Conservation (phyloP, 2,888 invertebrate species). For the Andrena bicolor region DNA sequence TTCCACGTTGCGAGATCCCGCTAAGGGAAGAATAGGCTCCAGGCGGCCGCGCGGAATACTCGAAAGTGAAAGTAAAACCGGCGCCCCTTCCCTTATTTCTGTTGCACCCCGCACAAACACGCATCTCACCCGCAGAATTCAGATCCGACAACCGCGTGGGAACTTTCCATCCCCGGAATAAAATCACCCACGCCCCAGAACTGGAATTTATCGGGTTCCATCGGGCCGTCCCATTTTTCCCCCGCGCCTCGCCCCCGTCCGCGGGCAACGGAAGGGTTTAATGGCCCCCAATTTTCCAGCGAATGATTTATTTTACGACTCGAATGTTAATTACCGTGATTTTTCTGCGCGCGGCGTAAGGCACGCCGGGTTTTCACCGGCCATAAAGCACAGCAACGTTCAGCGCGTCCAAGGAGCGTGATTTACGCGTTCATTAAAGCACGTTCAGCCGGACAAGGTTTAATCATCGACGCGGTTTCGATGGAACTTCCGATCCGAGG, state of each 20-base stretch:
- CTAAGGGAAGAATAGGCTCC: not conserved
- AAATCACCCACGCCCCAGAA: not conserved
- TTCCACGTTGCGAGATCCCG: not conserved
- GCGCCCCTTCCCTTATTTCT: too few relatives aligned
- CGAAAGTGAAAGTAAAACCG: not conserved
- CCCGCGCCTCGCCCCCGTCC: conserved; percentile 17
- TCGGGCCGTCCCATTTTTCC: conserved; percentile 28
- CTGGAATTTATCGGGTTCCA: conserved; percentile 37
- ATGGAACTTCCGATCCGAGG: conserved; percentile 21
- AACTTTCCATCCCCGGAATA: not conserved
- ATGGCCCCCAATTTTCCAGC: conserved; percentile 52
- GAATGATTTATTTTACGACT: conserved; percentile 52
- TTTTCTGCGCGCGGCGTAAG: conserved; percentile 22
- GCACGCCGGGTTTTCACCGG: conserved; percentile 30
- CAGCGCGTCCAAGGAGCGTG: conserved; percentile 19
- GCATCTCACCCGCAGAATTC: not conserved
- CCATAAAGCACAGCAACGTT: conserved; percentile 33
- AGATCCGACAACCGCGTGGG: not conserved
- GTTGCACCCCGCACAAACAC: too few relatives aligned
- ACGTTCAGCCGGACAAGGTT: conserved; percentile 9
- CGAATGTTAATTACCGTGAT: conserved; percentile 44
- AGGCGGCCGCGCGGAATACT: too few relatives aligned
- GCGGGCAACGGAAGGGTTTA: not conserved
- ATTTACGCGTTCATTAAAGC: conserved; percentile 32
- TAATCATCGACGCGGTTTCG: conserved; percentile 28